Base-by-base conservation (phyloP, 2,113 vertebrate genomes). In the Scatophagus argus region DNA sequence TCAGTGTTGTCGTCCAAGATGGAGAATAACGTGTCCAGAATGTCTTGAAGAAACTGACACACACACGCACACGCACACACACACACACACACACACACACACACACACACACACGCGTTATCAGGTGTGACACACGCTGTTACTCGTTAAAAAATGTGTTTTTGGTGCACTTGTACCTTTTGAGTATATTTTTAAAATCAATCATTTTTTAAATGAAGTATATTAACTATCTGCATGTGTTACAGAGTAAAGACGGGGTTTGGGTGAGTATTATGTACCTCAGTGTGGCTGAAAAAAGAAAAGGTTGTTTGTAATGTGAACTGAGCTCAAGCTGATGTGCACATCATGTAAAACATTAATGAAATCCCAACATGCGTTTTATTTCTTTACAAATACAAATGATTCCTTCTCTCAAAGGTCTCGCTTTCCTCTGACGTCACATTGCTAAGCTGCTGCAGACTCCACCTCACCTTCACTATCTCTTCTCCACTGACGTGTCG, bases 1-100 rank as follows among this genome's bases (percentile, higher is more conserved):
- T 99, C 97, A 0, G 98, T 99, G 90, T 99, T 99, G 91, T 99
- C 98, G 87, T 99, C 98, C 91, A 99, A 87, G 92, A 99, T 98
- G 62, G 97, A 96, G 86, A 99, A 99, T n/a, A 99, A 86, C 0
- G 98, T 99, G 92, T 99, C 98, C 23, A 99, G 92, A 66, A 99
- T 99, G 81, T 99, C 98, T 91, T 99, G 98, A 8, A 99, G 94
- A 88, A 99, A 99, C 98, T 99, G 89, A 41, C 21, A 65, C 9
- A 83, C 46, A 78, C 14, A 83, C 1, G 77, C 11, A 77, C 2
- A 78, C 44, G n/a, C n/a, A 59, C 25, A 54, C 9, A 36, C 34
- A 74, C 19, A 49, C 46, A 67, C 32, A 51, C 19, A 51, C 43
- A 66, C 31, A 49, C 29, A 38, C 3, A 66, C 39, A 43, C 41